phyloP scores from a whole-genome alignment of 2,888 invertebrate genomes.

The Pseudoips prasinana region DNA sequence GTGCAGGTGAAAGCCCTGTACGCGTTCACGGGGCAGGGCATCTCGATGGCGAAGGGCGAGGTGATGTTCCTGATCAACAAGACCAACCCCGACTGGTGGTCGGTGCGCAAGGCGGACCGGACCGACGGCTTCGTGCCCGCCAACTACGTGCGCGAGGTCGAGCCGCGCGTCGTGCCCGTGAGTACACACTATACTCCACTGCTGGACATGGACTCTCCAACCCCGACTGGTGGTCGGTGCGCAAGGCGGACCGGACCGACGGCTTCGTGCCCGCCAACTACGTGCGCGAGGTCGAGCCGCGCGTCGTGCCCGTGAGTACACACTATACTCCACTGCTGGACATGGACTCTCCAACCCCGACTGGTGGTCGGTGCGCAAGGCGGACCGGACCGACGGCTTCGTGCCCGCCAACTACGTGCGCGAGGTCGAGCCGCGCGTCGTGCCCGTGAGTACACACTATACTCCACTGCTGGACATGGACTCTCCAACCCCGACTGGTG shows the following conservation, averaged over 20 bases:
- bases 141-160: slow-evolving; percentile 96
- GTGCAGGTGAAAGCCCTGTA: slow-evolving; percentile 87
- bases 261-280: slow-evolving; percentile 99
- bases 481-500: slow-evolving; percentile 99
- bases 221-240: slow-evolving; percentile 99
- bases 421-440: slow-evolving; percentile 94
- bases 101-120: slow-evolving; percentile 95
- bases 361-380: slow-evolving; percentile 99
- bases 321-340: too few species aligned
- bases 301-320: slow-evolving; percentile 85
- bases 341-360: slow-evolving; percentile 98
- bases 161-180: slow-evolving; percentile 89
- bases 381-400: slow-evolving; percentile 96
- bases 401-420: slow-evolving; percentile 98
- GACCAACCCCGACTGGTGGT: slow-evolving; percentile 99
- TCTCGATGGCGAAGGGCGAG: slow-evolving; percentile 95
- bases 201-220: too few species aligned
- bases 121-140: slow-evolving; percentile 98
- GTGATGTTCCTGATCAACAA: slow-evolving; percentile 95
- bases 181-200: too few species aligned
- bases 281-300: slow-evolving; percentile 94
- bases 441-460: slow-evolving; percentile 80
- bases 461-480: too few species aligned
- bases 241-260: slow-evolving; percentile 94
- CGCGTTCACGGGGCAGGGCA: slow-evolving; percentile 95